Base-by-base conservation (phyloP, 2,113 vertebrate species). In the Daboia siamensis region DNA sequence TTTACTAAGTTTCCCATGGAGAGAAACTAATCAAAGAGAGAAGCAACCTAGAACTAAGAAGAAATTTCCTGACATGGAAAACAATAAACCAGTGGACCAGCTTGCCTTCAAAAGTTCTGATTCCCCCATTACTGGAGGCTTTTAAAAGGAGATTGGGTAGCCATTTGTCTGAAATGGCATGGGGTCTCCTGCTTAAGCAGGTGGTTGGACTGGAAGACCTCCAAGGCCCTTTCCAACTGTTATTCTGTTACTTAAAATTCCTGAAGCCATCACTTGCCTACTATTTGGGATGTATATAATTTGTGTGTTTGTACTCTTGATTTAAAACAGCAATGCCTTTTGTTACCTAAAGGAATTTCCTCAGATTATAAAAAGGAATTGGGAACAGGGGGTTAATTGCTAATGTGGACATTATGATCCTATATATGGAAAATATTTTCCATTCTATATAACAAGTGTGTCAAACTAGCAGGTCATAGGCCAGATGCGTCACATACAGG, bases 401-500 rank as follows among this genome's bases (percentile, higher is more conserved):
- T 98, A 98, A 98, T 97, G 96, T 97, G 97, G 97, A 93, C 90
- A 59, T 96, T 94, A 95, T 97, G 96, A 97, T 89, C 92, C 55
- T 97, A 95, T 95, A 97, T 96, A 96, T 97, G 89, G 94, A 80
- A 4, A 94, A 59, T 84, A 90, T 95, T 96, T 96, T 93, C 93
- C 95, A 94, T 23, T 44, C 48, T 51, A 51, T 51, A 51, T 8
- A 51, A 51, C 48, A 51, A 8, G 48, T 51, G 48, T 51, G 1
- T 51, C 48, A 51, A 51, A 51, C 48, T 51, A 8, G 48, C 8
- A 51, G 48, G 8, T 51, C 48, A 51, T 8, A 1, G 48, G 8
- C 48, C 48, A 51, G 48, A 51, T 51, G 48, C 48, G 48, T 51
- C 48, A 51, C 48, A 1, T 51, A 8, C 48, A 51, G 48, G 48